phyloP scores from a whole-genome alignment of 2,888 invertebrate genomes.

The Andrena flavipes region DNA sequence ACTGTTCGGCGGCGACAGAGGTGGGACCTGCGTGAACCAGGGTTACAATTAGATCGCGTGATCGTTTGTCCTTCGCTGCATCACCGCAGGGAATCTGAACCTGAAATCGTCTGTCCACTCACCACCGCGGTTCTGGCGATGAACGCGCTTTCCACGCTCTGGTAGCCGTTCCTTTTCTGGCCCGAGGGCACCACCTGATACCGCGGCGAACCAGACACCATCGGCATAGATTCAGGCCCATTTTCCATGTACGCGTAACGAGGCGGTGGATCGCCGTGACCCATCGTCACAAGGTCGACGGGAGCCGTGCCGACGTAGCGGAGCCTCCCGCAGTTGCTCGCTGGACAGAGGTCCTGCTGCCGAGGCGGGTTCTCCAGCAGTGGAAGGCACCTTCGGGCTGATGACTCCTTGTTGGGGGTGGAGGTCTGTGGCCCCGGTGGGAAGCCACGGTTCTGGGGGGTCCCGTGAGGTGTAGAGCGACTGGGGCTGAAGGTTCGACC shows the following conservation, averaged over 20 bases:
- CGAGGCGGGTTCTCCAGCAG: conserved; percentile 75
- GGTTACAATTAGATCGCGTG: conserved; percentile 20
- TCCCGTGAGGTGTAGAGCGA: conserved; percentile 67
- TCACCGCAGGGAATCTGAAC: background rate
- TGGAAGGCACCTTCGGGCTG: conserved; percentile 82
- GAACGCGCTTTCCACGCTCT: conserved; percentile 83
- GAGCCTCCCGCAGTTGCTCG: conserved; percentile 79
- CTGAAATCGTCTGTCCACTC: conserved; percentile 62
- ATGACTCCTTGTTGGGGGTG: conserved; percentile 82
- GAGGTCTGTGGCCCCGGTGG: conserved; percentile 80
- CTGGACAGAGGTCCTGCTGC: conserved; percentile 76
- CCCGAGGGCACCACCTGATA: conserved; percentile 78
- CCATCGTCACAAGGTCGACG: conserved; percentile 71
- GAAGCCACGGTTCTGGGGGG: conserved; percentile 74
- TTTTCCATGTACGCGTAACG: conserved; percentile 78
- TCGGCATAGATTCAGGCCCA: conserved; percentile 78
- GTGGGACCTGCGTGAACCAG: conserved; percentile 79
- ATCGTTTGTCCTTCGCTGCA: background rate
- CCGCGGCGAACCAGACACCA: conserved; percentile 79
- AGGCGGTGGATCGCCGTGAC: conserved; percentile 75
- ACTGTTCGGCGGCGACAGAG: conserved; percentile 81
- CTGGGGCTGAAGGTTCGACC: conserved; percentile 71
- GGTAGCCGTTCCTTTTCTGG: conserved; percentile 74
- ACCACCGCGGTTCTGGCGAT: conserved; percentile 83
- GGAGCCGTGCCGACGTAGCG: conserved; percentile 78